Conservation (phyloP, 1,140 invertebrate genomes). For the Drosophila mayri region DNA sequence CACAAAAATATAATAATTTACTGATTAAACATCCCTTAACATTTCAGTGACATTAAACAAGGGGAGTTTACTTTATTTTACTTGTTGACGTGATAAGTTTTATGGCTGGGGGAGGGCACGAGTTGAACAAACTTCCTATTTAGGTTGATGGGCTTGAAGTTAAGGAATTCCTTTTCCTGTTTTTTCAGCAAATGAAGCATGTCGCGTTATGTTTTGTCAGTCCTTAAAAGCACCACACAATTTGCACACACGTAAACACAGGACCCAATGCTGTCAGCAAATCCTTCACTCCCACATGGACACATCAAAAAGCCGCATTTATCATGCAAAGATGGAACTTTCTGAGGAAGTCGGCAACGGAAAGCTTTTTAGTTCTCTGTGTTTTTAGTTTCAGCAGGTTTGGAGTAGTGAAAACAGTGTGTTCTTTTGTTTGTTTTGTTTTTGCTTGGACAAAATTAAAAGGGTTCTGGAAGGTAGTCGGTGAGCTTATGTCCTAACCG, state of each 20-base stretch:
- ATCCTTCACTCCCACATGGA: constrained; percentile 37
- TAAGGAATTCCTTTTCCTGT: constrained; percentile 36
- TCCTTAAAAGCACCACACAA: constrained; percentile 47
- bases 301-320: constrained; percentile 68
- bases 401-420: constrained; percentile 31
- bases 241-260: constrained; percentile 24
- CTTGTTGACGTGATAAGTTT: not conserved
- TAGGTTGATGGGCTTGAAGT: constrained; percentile 39
- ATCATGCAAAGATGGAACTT: constrained; percentile 63
- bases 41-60: not conserved
- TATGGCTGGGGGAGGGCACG: not conserved
- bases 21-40: not conserved
- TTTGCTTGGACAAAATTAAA: constrained; percentile 32
- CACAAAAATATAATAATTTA: not conserved
- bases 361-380: constrained; percentile 58
- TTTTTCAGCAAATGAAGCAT: constrained; percentile 53
- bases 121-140: constrained; percentile 44
- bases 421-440: constrained; percentile 28
- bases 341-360: constrained; percentile 49
- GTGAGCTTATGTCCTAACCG: not conserved
- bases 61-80: not conserved
- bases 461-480: not conserved
- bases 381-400: constrained; percentile 37
- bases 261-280: constrained; percentile 14
- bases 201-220: constrained; percentile 59